These are phyloP conservation scores for Pluvialis apricaria DNA, from an alignment of 2,113 vertebrate species.

Conservation along the genomic window DNA sequence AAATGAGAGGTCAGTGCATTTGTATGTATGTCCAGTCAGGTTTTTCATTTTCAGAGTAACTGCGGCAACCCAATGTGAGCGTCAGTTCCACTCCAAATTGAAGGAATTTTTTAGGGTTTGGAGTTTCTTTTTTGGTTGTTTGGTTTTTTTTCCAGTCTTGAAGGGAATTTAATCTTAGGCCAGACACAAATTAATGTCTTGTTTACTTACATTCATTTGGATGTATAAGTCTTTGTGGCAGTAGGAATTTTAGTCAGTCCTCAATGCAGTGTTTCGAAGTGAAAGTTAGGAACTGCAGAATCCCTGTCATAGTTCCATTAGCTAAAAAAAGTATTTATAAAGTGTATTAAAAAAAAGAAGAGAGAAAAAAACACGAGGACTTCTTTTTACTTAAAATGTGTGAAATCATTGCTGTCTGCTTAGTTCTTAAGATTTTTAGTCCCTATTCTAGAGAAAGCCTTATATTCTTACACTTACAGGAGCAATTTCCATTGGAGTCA, in stretches of 20 bases:
- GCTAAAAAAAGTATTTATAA: neutral
- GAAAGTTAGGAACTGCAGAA: neutral
- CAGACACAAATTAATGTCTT: neutral
- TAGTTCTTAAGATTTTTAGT: neutral
- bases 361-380: neutral
- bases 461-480: neutral
- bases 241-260: neutral
- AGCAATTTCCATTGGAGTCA: neutral
- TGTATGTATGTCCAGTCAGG: fast-evolving
- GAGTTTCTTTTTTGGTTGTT: neutral
- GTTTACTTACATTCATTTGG: neutral
- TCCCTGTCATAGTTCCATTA: neutral
- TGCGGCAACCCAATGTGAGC: neutral
- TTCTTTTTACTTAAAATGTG: neutral
- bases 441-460: neutral
- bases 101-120: neutral
- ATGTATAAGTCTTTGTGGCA: neutral
- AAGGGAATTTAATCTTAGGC: neutral
- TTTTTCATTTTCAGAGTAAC: neutral
- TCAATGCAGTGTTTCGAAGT: neutral
- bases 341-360: neutral
- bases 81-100: neutral
- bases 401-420: neutral
- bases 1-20: neutral
- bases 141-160: neutral